These are phyloP conservation scores for Gryon sp. DNA, from an alignment of 1,140 invertebrate species.

Conservation along the genomic window DNA sequence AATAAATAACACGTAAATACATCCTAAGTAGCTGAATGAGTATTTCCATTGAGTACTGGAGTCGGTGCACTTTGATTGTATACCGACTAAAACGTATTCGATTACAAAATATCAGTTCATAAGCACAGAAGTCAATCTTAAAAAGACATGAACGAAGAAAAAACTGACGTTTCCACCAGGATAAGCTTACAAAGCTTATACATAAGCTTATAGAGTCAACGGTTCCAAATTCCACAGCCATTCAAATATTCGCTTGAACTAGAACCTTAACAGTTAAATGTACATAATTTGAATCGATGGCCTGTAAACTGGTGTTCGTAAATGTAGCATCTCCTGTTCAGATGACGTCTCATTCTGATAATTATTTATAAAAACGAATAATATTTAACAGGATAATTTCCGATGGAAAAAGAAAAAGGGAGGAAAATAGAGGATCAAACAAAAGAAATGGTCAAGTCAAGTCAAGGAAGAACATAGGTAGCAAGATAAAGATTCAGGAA, in stretches of 20 bases:
- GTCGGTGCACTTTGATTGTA: constrained; percentile 36
- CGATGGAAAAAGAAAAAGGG: constrained; percentile 18
- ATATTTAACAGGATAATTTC: too few species aligned
- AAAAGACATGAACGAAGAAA: constrained; percentile 15
- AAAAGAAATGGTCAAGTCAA: constrained; percentile 21
- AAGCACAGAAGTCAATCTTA: constrained; percentile 54
- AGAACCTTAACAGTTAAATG: constrained; percentile 9
- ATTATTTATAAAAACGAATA: too few species aligned
- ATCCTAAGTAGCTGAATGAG: constrained; percentile 56
- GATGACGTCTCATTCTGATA: too few species aligned
- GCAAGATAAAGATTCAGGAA: constrained; percentile 20
- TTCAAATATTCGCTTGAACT: constrained; percentile 11
- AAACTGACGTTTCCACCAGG: constrained; percentile 47
- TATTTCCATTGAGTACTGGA: constrained; percentile 66
- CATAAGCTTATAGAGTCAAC: too few species aligned
- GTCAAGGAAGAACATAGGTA: constrained; percentile 3
- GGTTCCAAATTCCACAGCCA: constrained; percentile 37
- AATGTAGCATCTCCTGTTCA: neutral
- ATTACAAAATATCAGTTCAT: constrained; percentile 47
- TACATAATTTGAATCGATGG: neutral
- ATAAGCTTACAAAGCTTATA: constrained; percentile 11
- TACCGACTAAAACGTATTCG: constrained; percentile 30
- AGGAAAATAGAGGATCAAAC: constrained; percentile 35
- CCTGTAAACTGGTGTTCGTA: neutral
- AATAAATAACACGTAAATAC: constrained; percentile 60